Conservation (phyloP, 2,888 invertebrate genomes). For the Nomada ruficornis region DNA sequence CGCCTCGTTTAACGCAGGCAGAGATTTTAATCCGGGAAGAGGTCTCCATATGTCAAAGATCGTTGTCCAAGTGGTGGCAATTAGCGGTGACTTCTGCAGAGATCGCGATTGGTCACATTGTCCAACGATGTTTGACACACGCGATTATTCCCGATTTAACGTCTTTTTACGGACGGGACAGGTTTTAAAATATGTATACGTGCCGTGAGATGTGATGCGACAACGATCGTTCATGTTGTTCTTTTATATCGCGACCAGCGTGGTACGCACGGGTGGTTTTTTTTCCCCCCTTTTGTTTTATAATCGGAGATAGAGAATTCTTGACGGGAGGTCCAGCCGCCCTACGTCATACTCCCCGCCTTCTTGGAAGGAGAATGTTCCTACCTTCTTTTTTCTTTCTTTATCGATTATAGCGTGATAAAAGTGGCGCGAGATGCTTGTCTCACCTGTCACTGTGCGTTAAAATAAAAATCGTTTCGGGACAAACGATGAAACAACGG, state of each 20-base stretch:
- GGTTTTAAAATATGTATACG: conserved; percentile 41
- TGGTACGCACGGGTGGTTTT: conserved; percentile 40
- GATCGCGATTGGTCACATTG: not conserved
- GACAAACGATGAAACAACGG: conserved; percentile 6
- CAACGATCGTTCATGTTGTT: conserved; percentile 40
- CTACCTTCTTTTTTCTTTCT: conserved; percentile 51
- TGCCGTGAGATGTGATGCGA: conserved; percentile 38
- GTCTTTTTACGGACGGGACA: conserved; percentile 40
- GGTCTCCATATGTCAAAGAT: conserved; percentile 9
- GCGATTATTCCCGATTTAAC: conserved; percentile 36
- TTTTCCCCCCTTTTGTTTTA: conserved; percentile 43
- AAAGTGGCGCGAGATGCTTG: conserved; percentile 56
- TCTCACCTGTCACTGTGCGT: conserved; percentile 38
- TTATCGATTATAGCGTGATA: conserved; percentile 67
- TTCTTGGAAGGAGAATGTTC: conserved; percentile 66
- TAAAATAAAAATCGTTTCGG: conserved; percentile 37
- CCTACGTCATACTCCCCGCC: conserved; percentile 64
- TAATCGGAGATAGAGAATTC: conserved; percentile 72
- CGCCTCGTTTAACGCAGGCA: not conserved
- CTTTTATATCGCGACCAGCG: conserved; percentile 38
- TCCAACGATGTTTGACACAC: not conserved
- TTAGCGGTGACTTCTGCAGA: conserved; percentile 3
- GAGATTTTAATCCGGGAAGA: conserved; percentile 26
- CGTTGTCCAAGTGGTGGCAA: conserved; percentile 14
- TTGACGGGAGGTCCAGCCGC: conserved; percentile 75